Conservation (phyloP, 2,113 vertebrate species). For the Myotis brandtii region DNA sequence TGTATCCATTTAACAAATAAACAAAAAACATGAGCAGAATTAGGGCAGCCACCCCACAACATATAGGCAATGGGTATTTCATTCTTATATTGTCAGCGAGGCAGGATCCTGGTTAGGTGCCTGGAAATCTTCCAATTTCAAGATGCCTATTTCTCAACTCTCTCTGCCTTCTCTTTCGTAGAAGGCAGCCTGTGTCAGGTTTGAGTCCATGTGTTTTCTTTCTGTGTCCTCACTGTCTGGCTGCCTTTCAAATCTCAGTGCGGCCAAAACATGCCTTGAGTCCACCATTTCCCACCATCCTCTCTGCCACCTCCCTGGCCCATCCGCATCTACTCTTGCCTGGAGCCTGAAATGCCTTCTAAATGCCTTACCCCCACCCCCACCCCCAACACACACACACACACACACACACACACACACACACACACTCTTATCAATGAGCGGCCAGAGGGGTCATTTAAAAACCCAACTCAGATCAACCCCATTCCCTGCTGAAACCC, state of each 20-base stretch:
- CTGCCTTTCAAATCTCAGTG: background rate
- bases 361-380: background rate
- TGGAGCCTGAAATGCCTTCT: background rate
- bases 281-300: background rate
- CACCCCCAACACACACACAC: background rate
- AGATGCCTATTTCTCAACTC: background rate
- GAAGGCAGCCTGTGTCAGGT: background rate
- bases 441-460: background rate
- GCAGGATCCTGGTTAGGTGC: background rate
- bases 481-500: background rate
- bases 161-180: background rate
- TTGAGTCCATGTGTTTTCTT: constrained; percentile 5
- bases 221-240: background rate
- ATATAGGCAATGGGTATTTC: background rate
- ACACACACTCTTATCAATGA: background rate
- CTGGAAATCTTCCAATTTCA: background rate
- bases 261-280: background rate
- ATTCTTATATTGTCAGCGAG: background rate
- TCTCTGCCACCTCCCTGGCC: background rate
- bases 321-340: background rate
- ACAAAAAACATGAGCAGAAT: background rate
- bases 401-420: too few relatives aligned
- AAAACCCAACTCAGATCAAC: background rate
- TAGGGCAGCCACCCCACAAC: background rate
- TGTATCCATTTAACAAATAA: background rate